Evolutionary conservation across 2,888 invertebrate species (phyloP), one percentile per base, ranked within the genome.

Genomic region (Himalopsyche kuldschensis): DNA sequence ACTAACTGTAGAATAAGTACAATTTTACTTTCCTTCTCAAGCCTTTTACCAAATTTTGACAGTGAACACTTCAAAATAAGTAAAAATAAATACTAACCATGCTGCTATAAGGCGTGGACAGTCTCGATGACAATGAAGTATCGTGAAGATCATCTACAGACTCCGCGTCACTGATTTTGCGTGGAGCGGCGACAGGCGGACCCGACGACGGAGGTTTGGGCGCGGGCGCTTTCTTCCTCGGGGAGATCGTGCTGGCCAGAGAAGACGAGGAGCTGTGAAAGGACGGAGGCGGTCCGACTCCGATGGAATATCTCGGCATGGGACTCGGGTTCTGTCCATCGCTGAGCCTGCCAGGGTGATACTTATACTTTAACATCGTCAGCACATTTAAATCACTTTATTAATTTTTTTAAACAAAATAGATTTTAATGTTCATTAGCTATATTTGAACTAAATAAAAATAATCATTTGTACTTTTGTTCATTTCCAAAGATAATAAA

Each of bases 201-300:
- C 78, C 48, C 4, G 93, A 94, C 80, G 95, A 80, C 1, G 93
- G 94, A 80, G 95, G 95, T 46, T 92, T 93, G 4, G 95, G 95
- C n/a, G 95, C 95, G 30, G 92, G 93, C 82, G 93, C 93, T 89
- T 95, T 95, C 88, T 93, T 94, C 63, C 93, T 91, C 4, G 92
- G 91, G 79, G 93, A 82, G 20, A 82, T 80, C 31, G 84, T 84
- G 32, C 86, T 82, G 55, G 84, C 20, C 35, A 86, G 79, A 3
- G 84, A 86, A n/a, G 83, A 82, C 6, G 83, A 75, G 1, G 85
- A 85, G 17, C 85, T 84, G 79, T 84, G 83, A 35, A 84, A 84
- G 5, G 84, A 80, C 10, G 80, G 85, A 30, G 81, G 78, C 0
- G 80, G 75, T 17, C 80, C 79, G 15, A 46, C 32, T 17, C 63